phyloP scores from a whole-genome alignment of 2,797 vertebrate genomes.

The Dipus sagitta region DNA sequence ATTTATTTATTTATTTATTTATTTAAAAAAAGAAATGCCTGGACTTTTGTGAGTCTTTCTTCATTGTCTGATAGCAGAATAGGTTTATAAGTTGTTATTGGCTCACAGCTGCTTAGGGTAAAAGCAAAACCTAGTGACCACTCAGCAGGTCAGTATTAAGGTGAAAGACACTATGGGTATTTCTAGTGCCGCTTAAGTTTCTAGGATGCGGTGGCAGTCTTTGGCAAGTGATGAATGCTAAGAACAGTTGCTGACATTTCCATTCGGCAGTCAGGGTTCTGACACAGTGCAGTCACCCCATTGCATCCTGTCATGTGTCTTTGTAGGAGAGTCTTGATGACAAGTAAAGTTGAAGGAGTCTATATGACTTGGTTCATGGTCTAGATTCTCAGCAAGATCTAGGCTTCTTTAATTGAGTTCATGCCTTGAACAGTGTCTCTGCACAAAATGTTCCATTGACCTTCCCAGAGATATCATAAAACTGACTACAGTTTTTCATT shows the following conservation, averaged over 20 bases:
- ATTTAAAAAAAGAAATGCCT: background rate
- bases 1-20: too few species aligned
- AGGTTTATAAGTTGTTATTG: background rate
- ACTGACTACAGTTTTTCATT: constrained; percentile 52
- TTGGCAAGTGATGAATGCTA: constrained; percentile 26
- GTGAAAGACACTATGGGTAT: background rate
- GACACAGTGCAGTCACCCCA: background rate
- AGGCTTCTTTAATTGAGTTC: constrained; percentile 51
- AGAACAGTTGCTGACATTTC: constrained; percentile 17
- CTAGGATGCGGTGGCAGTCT: background rate
- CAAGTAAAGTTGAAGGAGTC: constrained; percentile 60
- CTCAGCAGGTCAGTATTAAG: background rate
- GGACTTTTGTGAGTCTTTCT: background rate
- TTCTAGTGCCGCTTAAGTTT: background rate
- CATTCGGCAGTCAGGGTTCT: constrained; percentile 6
- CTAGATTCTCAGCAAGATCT: constrained; percentile 44
- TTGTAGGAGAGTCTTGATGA: constrained; percentile 52
- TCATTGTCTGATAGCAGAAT: background rate
- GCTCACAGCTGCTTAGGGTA: constrained; percentile 3
- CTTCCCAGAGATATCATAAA: constrained; percentile 55
- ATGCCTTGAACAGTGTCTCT: constrained; percentile 54
- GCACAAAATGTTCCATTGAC: constrained; percentile 35
- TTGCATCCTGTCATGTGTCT: constrained; percentile 18
- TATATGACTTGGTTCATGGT: constrained; percentile 48
- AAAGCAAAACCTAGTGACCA: background rate